A percentile compares a stretch with the other conserved stretches of the same genome.
Evolutionary conservation across 2,888 invertebrate genomes (phyloP).

Genomic region (Horisme vitalbata): DNA sequence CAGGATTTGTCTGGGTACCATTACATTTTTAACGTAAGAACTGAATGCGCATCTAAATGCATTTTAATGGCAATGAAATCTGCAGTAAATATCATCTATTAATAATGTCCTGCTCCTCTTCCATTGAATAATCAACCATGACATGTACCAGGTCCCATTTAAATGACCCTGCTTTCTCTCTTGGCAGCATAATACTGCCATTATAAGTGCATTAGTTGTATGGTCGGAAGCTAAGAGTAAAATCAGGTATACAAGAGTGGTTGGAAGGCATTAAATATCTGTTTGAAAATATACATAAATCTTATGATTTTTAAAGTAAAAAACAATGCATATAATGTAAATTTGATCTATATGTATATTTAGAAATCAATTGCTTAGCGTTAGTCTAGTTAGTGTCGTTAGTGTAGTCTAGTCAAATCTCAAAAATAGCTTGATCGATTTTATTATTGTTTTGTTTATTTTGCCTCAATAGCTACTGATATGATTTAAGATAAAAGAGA

Average conservation of each 20-base stretch:
- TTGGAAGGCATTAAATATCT: not conserved
- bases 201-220: conserved; percentile 74
- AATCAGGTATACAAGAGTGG: not conserved
- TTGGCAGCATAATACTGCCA: conserved; percentile 55
- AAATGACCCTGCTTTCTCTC: conserved; percentile 65
- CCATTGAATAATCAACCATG: conserved; percentile 27
- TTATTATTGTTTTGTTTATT: too few species aligned
- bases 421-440: too few species aligned
- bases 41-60: conserved; percentile 3
- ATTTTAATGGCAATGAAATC: conserved; percentile 18
- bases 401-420: too few species aligned
- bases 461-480: too few species aligned
- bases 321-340: too few species aligned
- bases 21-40: not conserved
- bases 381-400: too few species aligned
- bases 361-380: too few species aligned
- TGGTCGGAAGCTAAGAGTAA: conserved; percentile 41
- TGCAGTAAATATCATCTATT: conserved; percentile 15
- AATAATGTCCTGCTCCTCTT: conserved; percentile 20
- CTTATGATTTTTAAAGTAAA: too few species aligned
- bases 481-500: too few species aligned
- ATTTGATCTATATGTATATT: too few species aligned
- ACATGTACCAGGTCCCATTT: conserved; percentile 48
- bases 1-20: too few species aligned
- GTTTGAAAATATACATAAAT: not conserved